These are phyloP conservation scores for Drosophila sechellia DNA, from an alignment of 1,140 invertebrate species.

Conservation along the genomic window DNA sequence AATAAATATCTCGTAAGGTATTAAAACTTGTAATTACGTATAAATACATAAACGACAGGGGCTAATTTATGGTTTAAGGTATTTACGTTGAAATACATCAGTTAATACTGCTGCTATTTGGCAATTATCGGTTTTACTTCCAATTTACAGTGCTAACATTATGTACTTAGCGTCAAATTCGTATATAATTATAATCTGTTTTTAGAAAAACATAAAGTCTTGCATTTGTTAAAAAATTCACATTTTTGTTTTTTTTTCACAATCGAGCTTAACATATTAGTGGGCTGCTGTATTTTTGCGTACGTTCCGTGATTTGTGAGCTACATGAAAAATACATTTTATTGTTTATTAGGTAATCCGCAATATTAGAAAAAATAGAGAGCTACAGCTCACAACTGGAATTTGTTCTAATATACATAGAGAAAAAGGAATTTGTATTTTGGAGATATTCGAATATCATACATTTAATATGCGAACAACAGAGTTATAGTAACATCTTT, in stretches of 20 bases:
- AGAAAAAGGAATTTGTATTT: neutral
- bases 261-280: neutral
- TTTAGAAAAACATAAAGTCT: too few species aligned
- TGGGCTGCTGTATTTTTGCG: too few species aligned
- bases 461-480: too few species aligned
- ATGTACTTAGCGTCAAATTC: neutral
- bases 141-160: neutral
- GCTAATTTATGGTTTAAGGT: neutral
- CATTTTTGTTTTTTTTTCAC: neutral
- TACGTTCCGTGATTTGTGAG: neutral
- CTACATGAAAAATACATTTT: neutral
- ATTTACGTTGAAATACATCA: neutral
- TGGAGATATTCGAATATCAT: too few species aligned
- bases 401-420: neutral
- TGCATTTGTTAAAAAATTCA: too few species aligned
- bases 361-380: neutral
- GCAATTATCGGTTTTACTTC: neutral
- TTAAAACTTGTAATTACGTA: neutral
- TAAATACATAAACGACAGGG: neutral
- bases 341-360: neutral
- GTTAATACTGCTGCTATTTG: neutral
- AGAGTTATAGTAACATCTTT: too few species aligned
- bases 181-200: too few species aligned
- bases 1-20: neutral
- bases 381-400: neutral